Evolutionary conservation across 2,888 invertebrate genomes (phyloP).

Genomic region (Balanococcus diminutus): DNA sequence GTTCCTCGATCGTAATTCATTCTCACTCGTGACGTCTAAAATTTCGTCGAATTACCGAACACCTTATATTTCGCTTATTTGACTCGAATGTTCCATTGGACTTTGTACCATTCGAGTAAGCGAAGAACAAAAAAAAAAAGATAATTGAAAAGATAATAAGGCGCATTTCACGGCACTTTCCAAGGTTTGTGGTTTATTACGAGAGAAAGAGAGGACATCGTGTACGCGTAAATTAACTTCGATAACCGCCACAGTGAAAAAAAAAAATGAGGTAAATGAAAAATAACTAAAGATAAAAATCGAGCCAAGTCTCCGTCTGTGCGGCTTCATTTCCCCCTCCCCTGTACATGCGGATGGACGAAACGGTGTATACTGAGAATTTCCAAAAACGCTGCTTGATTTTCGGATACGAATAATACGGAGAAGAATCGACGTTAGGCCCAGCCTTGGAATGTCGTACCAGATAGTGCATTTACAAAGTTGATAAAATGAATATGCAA

Average conservation of each 20-base stretch:
- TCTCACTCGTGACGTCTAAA: background rate
- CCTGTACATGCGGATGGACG: background rate
- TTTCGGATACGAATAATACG: background rate
- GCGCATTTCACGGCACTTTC: background rate
- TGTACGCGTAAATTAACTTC: background rate
- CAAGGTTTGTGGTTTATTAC: slow-evolving; percentile 10
- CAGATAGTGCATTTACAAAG: slow-evolving; percentile 99
- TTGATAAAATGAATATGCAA: slow-evolving; percentile 72
- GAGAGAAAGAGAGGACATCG: background rate
- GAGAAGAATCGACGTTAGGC: slow-evolving; percentile 32
- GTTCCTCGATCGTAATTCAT: background rate
- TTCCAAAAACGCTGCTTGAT: background rate
- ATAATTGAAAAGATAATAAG: slow-evolving; percentile 4
- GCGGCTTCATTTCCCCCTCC: background rate
- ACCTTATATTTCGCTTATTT: background rate
- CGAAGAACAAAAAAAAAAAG: background rate
- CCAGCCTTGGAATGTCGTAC: slow-evolving; percentile 84
- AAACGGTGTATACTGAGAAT: too few species aligned
- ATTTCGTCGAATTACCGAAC: background rate
- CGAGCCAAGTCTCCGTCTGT: background rate
- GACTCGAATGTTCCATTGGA: background rate
- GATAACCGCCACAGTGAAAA: background rate
- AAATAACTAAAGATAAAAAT: background rate
- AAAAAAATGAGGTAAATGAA: background rate
- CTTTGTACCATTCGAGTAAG: background rate